These are phyloP conservation scores for Tylochromis polylepis DNA, from an alignment of 2,113 vertebrate genomes.

Conservation along the genomic window DNA sequence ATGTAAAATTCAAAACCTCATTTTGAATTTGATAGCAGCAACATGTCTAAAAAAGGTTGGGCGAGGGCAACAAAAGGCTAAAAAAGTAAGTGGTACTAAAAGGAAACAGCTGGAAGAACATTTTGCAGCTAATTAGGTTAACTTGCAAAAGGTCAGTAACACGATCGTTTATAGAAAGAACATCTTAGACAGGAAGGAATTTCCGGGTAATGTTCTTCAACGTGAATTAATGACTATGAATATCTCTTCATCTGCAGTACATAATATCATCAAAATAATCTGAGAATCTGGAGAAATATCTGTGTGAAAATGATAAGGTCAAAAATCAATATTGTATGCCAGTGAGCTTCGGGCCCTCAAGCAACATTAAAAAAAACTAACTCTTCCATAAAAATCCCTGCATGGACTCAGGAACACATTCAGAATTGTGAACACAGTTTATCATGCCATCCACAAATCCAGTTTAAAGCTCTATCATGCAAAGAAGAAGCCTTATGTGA, in stretches of 20 bases:
- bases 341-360: background rate
- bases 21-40: background rate
- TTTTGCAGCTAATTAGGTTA: background rate
- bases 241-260: background rate
- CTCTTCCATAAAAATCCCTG: background rate
- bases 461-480: background rate
- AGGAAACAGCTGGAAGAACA: background rate
- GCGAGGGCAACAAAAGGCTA: background rate
- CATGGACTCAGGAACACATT: background rate
- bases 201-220: background rate
- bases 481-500: background rate
- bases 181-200: background rate
- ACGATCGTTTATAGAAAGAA: background rate
- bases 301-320: background rate
- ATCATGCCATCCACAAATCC: background rate
- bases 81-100: background rate
- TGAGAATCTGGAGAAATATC: background rate
- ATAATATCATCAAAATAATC: background rate
- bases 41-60: background rate
- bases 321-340: background rate
- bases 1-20: background rate
- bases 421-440: background rate
- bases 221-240: background rate
- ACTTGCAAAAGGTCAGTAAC: background rate
- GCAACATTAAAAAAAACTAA: rapidly evolving